A percentile compares a stretch with the other conserved stretches of the same genome.
These are phyloP conservation scores for Marcusenius ussheri DNA, from an alignment of 2,113 vertebrate species.

Conservation along the genomic window DNA sequence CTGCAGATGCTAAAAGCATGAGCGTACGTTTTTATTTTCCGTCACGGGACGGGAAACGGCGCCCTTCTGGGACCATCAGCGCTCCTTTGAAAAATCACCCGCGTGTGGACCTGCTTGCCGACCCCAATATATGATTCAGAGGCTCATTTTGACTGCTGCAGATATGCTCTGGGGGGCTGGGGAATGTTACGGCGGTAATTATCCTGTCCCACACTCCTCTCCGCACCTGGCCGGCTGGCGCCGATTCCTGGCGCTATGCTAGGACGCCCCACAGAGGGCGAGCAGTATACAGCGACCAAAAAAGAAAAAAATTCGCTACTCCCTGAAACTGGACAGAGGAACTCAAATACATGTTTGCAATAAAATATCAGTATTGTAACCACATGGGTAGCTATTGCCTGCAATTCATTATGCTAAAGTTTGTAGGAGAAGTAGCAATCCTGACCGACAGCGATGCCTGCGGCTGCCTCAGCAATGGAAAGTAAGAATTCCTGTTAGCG, in stretches of 20 bases:
- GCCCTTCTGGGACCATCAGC: not conserved
- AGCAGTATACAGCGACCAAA: not conserved
- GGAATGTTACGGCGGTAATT: constrained; percentile 5
- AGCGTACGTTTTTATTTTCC: not conserved
- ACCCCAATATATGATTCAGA: constrained; percentile 10
- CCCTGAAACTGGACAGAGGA: not conserved
- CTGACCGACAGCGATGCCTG: not conserved
- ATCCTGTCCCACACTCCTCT: not conserved
- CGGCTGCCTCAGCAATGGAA: not conserved
- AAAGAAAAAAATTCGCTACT: not conserved
- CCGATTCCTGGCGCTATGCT: not conserved
- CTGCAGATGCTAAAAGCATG: not conserved
- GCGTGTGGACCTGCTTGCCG: not conserved
- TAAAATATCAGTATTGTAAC: not conserved
- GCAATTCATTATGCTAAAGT: not conserved
- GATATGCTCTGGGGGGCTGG: not conserved
- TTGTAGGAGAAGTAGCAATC: not conserved
- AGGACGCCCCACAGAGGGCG: not conserved
- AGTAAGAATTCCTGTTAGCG: not conserved
- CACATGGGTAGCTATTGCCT: not conserved
- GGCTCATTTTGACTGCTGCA: constrained; percentile 1
- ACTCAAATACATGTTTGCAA: not conserved
- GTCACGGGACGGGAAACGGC: not conserved
- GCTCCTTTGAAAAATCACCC: constrained; percentile 14
- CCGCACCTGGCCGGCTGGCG: constrained; percentile 7